Evolutionary conservation across 2,888 invertebrate genomes (phyloP).

Genomic region (Icerya purchasi): DNA sequence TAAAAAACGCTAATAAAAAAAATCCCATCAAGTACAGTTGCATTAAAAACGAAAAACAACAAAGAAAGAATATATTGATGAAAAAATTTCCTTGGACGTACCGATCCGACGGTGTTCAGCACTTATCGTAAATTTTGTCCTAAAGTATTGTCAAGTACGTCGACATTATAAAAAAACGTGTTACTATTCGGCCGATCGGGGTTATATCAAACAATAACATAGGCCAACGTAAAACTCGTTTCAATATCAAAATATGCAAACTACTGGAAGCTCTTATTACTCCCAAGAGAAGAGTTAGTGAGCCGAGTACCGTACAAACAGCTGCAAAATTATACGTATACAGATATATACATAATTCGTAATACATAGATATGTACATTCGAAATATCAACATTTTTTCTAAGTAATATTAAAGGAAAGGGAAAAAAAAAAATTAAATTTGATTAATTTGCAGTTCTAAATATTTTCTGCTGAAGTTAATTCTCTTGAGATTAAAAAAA

Average conservation of each 20-base stretch:
- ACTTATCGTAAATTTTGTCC: neutral
- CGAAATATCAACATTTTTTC: too few species aligned
- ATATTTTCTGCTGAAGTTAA: too few species aligned
- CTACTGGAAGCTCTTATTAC: constrained; percentile 33
- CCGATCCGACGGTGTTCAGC: neutral
- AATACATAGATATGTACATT: neutral
- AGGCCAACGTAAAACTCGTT: constrained; percentile 32
- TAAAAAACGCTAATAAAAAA: too few species aligned
- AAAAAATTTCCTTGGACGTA: neutral
- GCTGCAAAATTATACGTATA: constrained; percentile 29
- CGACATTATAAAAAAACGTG: constrained; percentile 36
- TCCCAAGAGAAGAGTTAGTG: constrained; percentile 44
- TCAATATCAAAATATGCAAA: constrained; percentile 14
- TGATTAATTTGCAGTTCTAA: too few species aligned
- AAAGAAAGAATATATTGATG: too few species aligned
- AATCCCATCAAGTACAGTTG: too few species aligned
- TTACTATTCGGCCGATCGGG: constrained; percentile 29
- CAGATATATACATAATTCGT: neutral
- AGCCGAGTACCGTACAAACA: constrained; percentile 39
- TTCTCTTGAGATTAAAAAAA: too few species aligned
- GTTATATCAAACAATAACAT: constrained; percentile 32
- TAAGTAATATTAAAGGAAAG: too few species aligned
- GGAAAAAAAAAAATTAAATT: too few species aligned
- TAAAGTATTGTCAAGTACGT: constrained; percentile 36
- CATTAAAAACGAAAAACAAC: too few species aligned